A percentile compares a stretch with the other conserved stretches of the same genome.
Conservation (phyloP, 2,113 vertebrate species). For the Turnix velox region DNA sequence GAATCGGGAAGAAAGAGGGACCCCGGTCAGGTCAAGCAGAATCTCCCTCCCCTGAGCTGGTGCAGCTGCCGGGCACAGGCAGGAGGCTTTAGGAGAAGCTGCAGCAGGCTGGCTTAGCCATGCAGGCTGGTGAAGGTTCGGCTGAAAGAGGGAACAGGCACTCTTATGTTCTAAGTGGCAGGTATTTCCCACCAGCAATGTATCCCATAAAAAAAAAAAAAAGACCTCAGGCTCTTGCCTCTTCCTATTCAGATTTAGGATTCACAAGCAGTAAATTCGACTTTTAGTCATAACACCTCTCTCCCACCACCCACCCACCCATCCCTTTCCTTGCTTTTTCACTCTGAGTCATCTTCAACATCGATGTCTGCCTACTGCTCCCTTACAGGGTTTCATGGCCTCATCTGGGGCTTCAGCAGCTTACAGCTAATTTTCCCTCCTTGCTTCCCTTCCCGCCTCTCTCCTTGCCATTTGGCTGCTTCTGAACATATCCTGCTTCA, state of each 20-base stretch:
- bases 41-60: background rate
- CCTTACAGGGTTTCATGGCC: slow-evolving; percentile 40
- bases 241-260: slow-evolving; percentile 47
- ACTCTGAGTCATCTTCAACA: slow-evolving; percentile 59
- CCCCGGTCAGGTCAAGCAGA: background rate
- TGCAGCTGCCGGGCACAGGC: background rate
- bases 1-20: background rate
- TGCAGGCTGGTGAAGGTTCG: background rate
- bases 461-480: background rate
- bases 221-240: slow-evolving; percentile 22
- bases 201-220: background rate
- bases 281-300: slow-evolving; percentile 63
- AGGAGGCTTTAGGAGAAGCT: background rate
- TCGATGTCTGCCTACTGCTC: slow-evolving; percentile 47
- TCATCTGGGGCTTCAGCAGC: slow-evolving; percentile 36
- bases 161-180: background rate
- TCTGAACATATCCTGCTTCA: background rate
- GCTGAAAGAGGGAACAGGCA: background rate
- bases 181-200: background rate
- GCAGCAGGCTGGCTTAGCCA: background rate
- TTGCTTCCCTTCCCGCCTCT: background rate
- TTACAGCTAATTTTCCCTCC: background rate
- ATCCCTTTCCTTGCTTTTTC: slow-evolving; percentile 51
- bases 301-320: slow-evolving; percentile 50
- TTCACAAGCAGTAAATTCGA: slow-evolving; percentile 47